A percentile compares a stretch with the other conserved stretches of the same genome.
These are phyloP conservation scores for Intellagama lesueurii DNA, from an alignment of 2,797 vertebrate species.

Conservation along the genomic window DNA sequence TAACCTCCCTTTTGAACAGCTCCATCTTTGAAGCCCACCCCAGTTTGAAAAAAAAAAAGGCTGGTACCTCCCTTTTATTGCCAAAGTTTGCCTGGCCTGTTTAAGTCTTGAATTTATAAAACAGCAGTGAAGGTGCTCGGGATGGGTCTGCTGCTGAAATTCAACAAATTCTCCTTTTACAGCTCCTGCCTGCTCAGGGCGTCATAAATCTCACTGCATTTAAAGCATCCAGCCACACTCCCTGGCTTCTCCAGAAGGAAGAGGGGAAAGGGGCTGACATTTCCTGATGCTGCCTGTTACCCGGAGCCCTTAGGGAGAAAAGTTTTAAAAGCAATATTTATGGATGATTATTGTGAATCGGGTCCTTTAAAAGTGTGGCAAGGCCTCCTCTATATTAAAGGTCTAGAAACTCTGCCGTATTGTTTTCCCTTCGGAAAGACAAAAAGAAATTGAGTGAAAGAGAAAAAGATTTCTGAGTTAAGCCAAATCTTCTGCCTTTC, in stretches of 20 bases:
- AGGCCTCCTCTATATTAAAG: constrained; percentile 75
- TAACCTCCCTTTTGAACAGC: not conserved
- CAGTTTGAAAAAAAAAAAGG: not conserved
- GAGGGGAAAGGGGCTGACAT: constrained; percentile 64
- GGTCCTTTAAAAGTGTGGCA: constrained; percentile 63
- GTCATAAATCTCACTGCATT: constrained; percentile 67
- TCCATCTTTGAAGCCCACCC: not conserved
- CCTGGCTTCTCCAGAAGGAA: constrained; percentile 53
- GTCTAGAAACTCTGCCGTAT: constrained; percentile 59
- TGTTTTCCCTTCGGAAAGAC: constrained; percentile 67
- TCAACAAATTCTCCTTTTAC: constrained; percentile 70
- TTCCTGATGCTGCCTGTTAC: constrained; percentile 65
- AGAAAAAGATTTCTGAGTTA: constrained; percentile 64
- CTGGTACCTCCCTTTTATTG: constrained; percentile 37
- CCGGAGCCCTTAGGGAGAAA: constrained; percentile 53
- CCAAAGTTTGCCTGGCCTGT: not conserved
- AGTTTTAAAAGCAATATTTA: constrained; percentile 75
- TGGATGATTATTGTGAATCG: constrained; percentile 71
- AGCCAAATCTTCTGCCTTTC: constrained; percentile 42
- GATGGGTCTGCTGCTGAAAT: constrained; percentile 65
- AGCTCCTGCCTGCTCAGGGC: constrained; percentile 44
- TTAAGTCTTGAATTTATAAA: constrained; percentile 53
- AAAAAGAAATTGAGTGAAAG: constrained; percentile 72
- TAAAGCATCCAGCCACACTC: constrained; percentile 61
- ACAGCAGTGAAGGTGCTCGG: constrained; percentile 63